Base-by-base conservation (phyloP, 2,113 vertebrate species). In the Amphiprion ocellaris region DNA sequence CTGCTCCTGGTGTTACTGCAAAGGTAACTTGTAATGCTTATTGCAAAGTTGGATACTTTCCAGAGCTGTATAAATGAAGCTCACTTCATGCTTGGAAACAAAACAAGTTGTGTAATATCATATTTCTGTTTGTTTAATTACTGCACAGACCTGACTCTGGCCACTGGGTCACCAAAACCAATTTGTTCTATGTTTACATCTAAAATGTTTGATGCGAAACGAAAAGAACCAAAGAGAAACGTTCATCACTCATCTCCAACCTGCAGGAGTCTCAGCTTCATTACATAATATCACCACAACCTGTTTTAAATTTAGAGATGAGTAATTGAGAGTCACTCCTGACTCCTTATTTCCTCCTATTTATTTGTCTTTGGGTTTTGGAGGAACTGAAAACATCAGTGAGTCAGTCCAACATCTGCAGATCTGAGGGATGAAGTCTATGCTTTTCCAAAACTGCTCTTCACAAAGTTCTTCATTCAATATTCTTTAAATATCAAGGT, bases 231-330 rank as follows among this genome's bases (percentile, higher is more conserved):
- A 7, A n/a, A 44, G 14, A 15, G 12, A 16, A 3, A 47, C 14
- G 8, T 61, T 15, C 19, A 14, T 44, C 41, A 4, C 41, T 14
- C 11, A 15, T 1, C 14, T 15, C 11, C 2, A 15, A 19, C 9
- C 67, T 10, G 41, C 44, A 30, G 41, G 41, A 50, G 47, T 66
- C 33, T 19, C 26, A 70, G 24, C 11, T n/a, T 46, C 6, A 11
- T 56, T 74, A 41, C 14, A 54, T 41, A 49, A 64, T 5, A n/a
- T 30, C 30, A 30, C 39, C 62, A 30, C 28, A 5, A 67, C 23
- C 46, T 63, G 52, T 26, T 67, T 78, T 69, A 77, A 74, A 82
- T 84, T 88, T 55, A 58, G 66, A 41, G 47, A 75, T 66, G 81
- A 86, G 75, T 81, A 88, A 70, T 52, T 44, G 15, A 72, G 76